Evolutionary conservation across 2,797 vertebrate genomes (phyloP), one percentile per base, ranked within the genome.

Genomic region (Crypturellus tataupa): DNA sequence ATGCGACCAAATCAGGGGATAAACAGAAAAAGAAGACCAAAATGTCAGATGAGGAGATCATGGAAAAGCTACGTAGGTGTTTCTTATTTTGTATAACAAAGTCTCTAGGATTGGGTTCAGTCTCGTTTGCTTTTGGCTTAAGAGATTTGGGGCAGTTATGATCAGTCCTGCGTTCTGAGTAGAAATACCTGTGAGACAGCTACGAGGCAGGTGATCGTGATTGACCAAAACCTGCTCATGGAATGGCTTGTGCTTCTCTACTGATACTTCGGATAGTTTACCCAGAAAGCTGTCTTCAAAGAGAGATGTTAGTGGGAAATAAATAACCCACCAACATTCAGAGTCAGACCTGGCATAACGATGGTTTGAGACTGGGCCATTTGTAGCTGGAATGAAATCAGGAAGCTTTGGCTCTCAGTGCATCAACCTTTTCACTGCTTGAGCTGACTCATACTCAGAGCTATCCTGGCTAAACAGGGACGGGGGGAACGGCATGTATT

Each of bases 31-130:
- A 99, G 98, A 99, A 99, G 97, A 98, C 98, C 90, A 99, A 99
- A 97, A 99, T 99, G 99, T 98, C 99, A 0, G 99, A 99, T 73
- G 99, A 99, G 95, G 99, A 99, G 96, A 99, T 99, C 95, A 99
- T 99, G 99, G 99, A 99, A 94, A 99, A 99, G 98, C 98, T 99
- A 95, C 98, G 99, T 99, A 98, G 94, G 98, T 97, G 84, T 9
- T 55, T 65, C 95, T 78, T 31, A 17, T 88, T 95, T 79, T 40
- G 63, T 72, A 80, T 77, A 23, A 37, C 12, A 23, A 15, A 39
- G 16, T 21, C 47, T 55, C 40, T 14, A 37, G 10, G 24, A 20
- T 9, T 44, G 39, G 42, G 21, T 27, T 24, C 65, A 14, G 23
- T 70, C 19, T 46, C 69, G 27, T 72, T 55, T 35, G 16, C 33